Base-by-base conservation (phyloP, 92 coral and sea anemone genomes). In the Chrysogorgia sp. region DNA sequence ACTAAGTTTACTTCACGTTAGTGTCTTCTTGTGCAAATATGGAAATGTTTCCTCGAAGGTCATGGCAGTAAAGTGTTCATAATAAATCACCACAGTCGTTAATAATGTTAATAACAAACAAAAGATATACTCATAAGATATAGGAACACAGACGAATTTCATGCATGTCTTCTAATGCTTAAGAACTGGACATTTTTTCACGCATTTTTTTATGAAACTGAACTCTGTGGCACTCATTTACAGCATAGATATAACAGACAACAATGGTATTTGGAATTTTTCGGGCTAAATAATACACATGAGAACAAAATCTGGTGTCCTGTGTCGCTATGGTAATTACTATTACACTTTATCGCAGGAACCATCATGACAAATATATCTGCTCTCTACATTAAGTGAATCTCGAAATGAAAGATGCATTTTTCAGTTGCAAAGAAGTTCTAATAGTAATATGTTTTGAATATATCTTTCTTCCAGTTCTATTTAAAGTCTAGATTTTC, bases 151-250 rank as follows among this genome's bases (percentile, higher is more conserved):
- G 58, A 68, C 22, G 37, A 45, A 15, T 71, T 22, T 40, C 75
- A 71, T 71, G 78, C 75, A 71, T 71, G 78, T 71, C 30, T 71
- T 52, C 57, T 71, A 34, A 53, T 13, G 19, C 56, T 43, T 29
- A 31, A 26, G 1, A 71, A 15, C 63, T 33, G 12, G 22, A 71
- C 45, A 26, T 1, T 13, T 0, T 71, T 31, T 30, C 78, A 17
- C 12, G 8, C 10, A 14, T 31, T 53, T 32, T 5, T 22, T 25
- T 47, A 20, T 20, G 7, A 19, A 19, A 52, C 24, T 68, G 41
- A 24, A 47, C 58, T 68, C 35, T 23, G 23, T 2, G 45, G 24
- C 75, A 68, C 23, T n/a, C 15, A 68, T 41, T 41, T 41, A 12
- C 17, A 55, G 22, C 31, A 8, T 41, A 22, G 1, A 68, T 68